Percentiles rank a stretch among this genome's conserved stretches.
Evolutionary conservation across 2,797 vertebrate genomes (phyloP).

Genomic region (Danio tinwini): DNA sequence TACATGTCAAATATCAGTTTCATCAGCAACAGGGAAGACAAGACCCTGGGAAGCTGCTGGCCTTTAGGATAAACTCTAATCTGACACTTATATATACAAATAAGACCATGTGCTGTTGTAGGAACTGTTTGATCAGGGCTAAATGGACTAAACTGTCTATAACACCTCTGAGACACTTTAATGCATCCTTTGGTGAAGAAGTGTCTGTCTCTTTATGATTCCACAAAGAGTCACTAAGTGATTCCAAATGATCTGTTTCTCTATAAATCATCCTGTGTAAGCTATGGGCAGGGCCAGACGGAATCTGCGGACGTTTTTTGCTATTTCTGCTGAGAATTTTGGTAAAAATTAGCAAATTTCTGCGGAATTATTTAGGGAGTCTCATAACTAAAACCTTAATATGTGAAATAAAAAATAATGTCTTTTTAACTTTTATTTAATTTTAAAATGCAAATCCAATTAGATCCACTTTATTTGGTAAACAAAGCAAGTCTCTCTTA

Average conservation of each 20-base stretch:
- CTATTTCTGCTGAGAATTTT: too few species aligned
- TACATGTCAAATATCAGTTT: constrained; percentile 33
- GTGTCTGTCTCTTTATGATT: not conserved
- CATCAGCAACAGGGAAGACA: constrained; percentile 12
- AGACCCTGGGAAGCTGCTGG: constrained; percentile 12
- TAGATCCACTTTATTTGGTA: too few species aligned
- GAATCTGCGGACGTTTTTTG: too few species aligned
- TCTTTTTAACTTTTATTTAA: too few species aligned
- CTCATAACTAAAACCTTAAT: too few species aligned
- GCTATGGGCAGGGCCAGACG: too few species aligned
- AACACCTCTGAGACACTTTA: not conserved
- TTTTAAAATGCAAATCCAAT: too few species aligned
- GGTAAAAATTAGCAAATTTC: too few species aligned
- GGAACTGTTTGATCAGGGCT: not conserved
- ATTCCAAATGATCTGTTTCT: not conserved
- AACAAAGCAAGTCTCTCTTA: too few species aligned
- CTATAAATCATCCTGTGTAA: too few species aligned
- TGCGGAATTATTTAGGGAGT: too few species aligned
- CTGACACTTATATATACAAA: constrained; percentile 12
- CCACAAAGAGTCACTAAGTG: not conserved
- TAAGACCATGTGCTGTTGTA: not conserved
- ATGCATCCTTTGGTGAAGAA: not conserved
- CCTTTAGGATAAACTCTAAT: constrained; percentile 14
- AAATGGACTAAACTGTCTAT: not conserved
- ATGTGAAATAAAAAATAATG: too few species aligned